Evolutionary conservation across 2,113 vertebrate genomes (phyloP), one percentile per base, ranked within the genome.

Genomic region (Agelaius phoeniceus): DNA sequence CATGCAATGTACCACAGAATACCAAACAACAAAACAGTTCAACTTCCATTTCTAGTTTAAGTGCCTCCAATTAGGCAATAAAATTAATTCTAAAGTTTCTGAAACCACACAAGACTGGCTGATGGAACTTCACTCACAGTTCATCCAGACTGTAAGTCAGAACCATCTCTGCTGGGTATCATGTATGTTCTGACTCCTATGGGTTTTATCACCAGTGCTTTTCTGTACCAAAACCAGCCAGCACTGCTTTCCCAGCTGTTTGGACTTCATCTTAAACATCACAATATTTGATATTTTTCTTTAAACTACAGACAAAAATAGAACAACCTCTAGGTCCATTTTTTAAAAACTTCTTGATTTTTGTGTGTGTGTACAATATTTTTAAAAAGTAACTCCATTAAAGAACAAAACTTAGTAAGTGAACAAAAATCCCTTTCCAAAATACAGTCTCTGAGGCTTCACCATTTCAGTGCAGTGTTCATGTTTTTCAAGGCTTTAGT

Each of bases 301-400:
- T 80, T 79, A 66, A 94, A 23, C 13, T 62, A 73, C 28, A 77
- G 41, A 72, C 10, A 62, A 57, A 91, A 75, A n/a, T 8, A 71
- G 22, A 22, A 33, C 19, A 73, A 49, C 13, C 6, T 31, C 52
- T 48, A 68, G 4, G 17, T 23, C 61, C 6, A 27, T 55, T 81
- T 87, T 44, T 4, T 7, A 58, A 87, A 37, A 0, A 27, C 15
- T 31, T 75, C 23, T 35, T 48, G 13, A 74, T 87, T 89, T 81
- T 48, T 11, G 19, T 4, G 7, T 11, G 19, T 4, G 7, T 19
- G 9, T 31, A 17, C 15, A 44, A 55, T 2, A 0, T 4, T 54
- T 66, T 68, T 54, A 44, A 61, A 52, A 88, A 77, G 37, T 41
- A 59, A 65, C 49, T 73, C 46, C 37, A 48, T 17, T 59, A 52